A percentile compares a stretch with the other conserved stretches of the same genome.
Evolutionary conservation across 2,888 invertebrate genomes (phyloP).

Genomic region (Notocelia uddmanniana): DNA sequence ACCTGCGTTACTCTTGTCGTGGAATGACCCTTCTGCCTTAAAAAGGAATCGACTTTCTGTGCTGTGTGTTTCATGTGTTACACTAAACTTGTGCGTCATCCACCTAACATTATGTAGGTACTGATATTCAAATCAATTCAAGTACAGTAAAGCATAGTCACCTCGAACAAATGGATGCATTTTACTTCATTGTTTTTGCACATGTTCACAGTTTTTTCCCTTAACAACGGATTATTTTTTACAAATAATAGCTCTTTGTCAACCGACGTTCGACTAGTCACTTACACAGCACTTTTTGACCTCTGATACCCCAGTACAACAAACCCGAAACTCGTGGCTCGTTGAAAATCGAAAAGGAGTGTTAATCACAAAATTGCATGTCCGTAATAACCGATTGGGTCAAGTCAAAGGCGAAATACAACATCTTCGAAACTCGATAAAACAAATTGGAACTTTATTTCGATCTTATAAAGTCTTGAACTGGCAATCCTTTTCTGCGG

Average conservation of each 20-base stretch:
- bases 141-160: too few relatives aligned
- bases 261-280: neutral
- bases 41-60: too few relatives aligned
- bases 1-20: too few relatives aligned
- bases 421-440: neutral
- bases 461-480: neutral
- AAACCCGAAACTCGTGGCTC: slow-evolving; percentile 14
- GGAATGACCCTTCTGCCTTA: too few relatives aligned
- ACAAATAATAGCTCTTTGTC: neutral
- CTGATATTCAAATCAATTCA: too few relatives aligned
- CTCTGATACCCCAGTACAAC: slow-evolving; percentile 10
- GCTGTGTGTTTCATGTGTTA: too few relatives aligned
- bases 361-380: slow-evolving; percentile 46
- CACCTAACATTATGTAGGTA: too few relatives aligned
- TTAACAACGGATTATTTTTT: neutral
- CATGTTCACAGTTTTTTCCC: too few relatives aligned
- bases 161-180: too few relatives aligned
- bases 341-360: slow-evolving; percentile 44
- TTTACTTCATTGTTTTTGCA: too few relatives aligned
- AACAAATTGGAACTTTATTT: neutral
- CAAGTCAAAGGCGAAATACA: slow-evolving; percentile 16
- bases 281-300: neutral
- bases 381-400: slow-evolving; percentile 40
- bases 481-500: neutral
- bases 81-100: too few relatives aligned